Evolutionary conservation across 2,797 vertebrate genomes (phyloP).

Genomic region (Sebastes vulpes): DNA sequence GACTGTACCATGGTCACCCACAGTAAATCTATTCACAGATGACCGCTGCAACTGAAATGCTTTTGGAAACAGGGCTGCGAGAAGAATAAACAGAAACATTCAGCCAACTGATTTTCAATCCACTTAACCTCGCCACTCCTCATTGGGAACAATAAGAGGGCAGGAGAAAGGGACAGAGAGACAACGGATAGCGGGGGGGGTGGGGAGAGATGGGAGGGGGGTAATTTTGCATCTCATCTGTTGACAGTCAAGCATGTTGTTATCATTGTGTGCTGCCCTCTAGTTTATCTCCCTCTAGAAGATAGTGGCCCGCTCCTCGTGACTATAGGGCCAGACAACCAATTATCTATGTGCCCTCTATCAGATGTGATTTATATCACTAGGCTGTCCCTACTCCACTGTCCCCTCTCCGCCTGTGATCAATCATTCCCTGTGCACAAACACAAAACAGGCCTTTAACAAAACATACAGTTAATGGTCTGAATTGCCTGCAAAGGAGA

Average conservation of each 20-base stretch:
- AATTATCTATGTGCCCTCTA: constrained; percentile 90
- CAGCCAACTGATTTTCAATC: constrained; percentile 76
- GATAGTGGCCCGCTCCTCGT: constrained; percentile 80
- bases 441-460: constrained; percentile 80
- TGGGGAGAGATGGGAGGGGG: neutral
- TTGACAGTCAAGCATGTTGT: constrained; percentile 86
- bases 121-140: constrained; percentile 79
- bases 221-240: constrained; percentile 82
- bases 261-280: constrained; percentile 81
- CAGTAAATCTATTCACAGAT: constrained; percentile 75
- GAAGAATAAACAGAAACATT: constrained; percentile 72
- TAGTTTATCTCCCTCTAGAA: constrained; percentile 85
- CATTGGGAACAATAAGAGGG: constrained; percentile 67
- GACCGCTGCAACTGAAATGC: constrained; percentile 56
- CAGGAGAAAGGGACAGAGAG: constrained; percentile 50
- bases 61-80: constrained; percentile 55
- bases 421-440: constrained; percentile 81
- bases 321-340: constrained; percentile 84
- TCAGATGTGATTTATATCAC: constrained; percentile 89
- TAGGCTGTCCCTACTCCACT: constrained; percentile 79
- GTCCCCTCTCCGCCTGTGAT: constrained; percentile 82
- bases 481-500: constrained; percentile 62
- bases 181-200: constrained; percentile 22
- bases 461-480: constrained; percentile 75
- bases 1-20: constrained; percentile 62